phyloP scores from a whole-genome alignment of 2,113 vertebrate species.

The Pan paniscus region DNA sequence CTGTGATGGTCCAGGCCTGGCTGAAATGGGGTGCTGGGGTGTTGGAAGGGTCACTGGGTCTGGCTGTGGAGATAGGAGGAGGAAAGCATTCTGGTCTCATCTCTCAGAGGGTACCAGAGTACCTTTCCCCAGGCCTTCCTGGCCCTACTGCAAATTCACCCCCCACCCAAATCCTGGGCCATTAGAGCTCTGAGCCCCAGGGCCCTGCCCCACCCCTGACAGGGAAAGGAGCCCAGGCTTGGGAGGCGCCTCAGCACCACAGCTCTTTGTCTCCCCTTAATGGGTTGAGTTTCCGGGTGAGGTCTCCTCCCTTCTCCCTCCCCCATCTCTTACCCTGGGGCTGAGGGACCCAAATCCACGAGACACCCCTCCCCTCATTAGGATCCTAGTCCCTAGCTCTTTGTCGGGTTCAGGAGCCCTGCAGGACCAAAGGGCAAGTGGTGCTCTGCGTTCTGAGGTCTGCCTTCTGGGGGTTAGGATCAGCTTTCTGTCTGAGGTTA shows the following conservation, averaged over 20 bases:
- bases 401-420: neutral
- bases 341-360: neutral
- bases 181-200: slow-evolving; percentile 54
- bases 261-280: slow-evolving; percentile 77
- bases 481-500: slow-evolving; percentile 27
- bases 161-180: neutral
- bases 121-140: neutral
- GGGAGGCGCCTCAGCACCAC: slow-evolving; percentile 64
- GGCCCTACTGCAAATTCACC: neutral
- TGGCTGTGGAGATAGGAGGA: neutral
- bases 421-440: neutral
- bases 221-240: slow-evolving; percentile 61
- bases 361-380: neutral
- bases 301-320: slow-evolving; percentile 52
- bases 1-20: neutral
- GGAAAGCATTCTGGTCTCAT: neutral
- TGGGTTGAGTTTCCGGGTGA: slow-evolving; percentile 77
- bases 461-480: neutral
- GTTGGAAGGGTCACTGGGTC: neutral
- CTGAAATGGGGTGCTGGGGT: neutral
- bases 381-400: neutral
- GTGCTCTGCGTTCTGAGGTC: neutral
- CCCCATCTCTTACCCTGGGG: slow-evolving; percentile 39
- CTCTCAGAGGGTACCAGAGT: neutral
- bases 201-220: slow-evolving; percentile 72